Conservation (phyloP, 2,797 vertebrate species). For the Octomys mimax region DNA sequence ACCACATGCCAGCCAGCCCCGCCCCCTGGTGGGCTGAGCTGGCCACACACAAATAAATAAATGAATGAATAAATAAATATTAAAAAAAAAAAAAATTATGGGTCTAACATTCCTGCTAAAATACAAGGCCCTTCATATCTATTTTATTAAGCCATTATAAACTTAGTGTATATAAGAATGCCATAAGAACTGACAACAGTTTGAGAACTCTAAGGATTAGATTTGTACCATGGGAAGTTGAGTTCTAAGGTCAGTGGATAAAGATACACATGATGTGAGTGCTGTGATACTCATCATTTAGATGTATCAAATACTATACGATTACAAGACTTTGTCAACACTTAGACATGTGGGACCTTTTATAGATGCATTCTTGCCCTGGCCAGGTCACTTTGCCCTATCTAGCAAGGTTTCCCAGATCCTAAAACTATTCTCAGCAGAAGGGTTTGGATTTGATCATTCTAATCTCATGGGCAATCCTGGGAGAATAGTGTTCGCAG, state of each 20-base stretch:
- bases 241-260: background rate
- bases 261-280: background rate
- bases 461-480: background rate
- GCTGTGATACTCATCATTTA: background rate
- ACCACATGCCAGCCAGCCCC: too few species aligned
- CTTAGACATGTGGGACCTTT: conserved; percentile 23
- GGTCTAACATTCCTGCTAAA: background rate
- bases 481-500: background rate
- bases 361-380: background rate
- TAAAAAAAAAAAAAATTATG: background rate
- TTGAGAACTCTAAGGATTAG: background rate
- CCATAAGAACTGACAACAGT: conserved; percentile 22
- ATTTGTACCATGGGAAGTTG: background rate
- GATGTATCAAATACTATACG: background rate
- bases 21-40: too few species aligned
- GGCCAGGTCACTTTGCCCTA: background rate
- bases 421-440: background rate
- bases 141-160: background rate
- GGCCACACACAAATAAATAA: too few species aligned
- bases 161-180: background rate
- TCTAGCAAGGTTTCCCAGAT: background rate
- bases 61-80: too few species aligned
- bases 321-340: background rate
- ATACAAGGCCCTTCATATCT: background rate
- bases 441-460: background rate